Conservation (phyloP, 2,797 vertebrate genomes). For the Aplochiton taeniatus region DNA sequence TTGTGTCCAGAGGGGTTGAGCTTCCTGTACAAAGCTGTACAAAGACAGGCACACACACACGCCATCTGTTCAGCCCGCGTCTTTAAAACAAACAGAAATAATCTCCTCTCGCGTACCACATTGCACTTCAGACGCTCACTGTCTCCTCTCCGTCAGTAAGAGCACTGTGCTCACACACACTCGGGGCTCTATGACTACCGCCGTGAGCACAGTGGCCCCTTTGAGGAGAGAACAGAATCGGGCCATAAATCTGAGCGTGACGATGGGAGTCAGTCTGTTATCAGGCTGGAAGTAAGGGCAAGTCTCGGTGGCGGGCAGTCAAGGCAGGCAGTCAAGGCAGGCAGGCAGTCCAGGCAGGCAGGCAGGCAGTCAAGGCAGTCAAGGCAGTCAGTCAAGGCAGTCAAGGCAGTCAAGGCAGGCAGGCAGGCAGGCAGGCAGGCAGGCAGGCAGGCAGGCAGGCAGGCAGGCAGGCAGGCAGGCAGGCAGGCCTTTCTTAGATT, state of each 20-base stretch:
- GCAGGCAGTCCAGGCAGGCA: slow-evolving; percentile 18
- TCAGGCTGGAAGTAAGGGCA: slow-evolving; percentile 45
- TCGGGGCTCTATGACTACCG: slow-evolving; percentile 13
- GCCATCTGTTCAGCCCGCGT: slow-evolving; percentile 38
- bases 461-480: slow-evolving; percentile 33
- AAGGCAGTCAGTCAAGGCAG: too few species aligned
- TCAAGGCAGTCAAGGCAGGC: slow-evolving; percentile 35
- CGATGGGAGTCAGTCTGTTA: slow-evolving; percentile 60
- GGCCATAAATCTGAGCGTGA: slow-evolving; percentile 53
- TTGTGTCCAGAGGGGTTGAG: slow-evolving; percentile 16
- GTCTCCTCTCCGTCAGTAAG: slow-evolving; percentile 48
- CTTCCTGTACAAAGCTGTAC: slow-evolving; percentile 18
- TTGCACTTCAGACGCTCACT: slow-evolving; percentile 49
- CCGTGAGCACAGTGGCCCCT: slow-evolving; percentile 60
- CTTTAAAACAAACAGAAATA: slow-evolving; percentile 51
- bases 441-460: slow-evolving; percentile 24
- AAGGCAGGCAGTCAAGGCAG: too few species aligned
- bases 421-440: slow-evolving; percentile 19
- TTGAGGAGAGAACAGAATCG: slow-evolving; percentile 56
- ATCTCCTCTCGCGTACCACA: slow-evolving; percentile 61
- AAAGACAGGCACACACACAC: slow-evolving; percentile 6
- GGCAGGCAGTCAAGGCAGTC: slow-evolving; percentile 21
- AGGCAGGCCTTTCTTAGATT: slow-evolving; percentile 24
- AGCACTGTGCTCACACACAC: slow-evolving; percentile 52
- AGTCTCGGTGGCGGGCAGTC: slow-evolving; percentile 31